Percentiles rank a stretch among this genome's conserved stretches.
These are phyloP conservation scores for Halocaridina rubra DNA, from an alignment of 2,888 invertebrate species.

Conservation along the genomic window DNA sequence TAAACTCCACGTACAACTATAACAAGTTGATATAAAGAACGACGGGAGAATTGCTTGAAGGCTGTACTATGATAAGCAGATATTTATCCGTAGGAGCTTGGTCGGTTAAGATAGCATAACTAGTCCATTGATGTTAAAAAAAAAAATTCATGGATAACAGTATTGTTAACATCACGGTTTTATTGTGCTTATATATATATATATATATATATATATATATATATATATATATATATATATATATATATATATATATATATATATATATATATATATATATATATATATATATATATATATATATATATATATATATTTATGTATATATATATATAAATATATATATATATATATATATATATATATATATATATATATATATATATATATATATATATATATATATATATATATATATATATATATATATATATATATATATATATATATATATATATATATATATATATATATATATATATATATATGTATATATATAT, in stretches of 20 bases:
- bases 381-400: neutral
- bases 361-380: constrained; percentile 6
- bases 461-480: too few species aligned
- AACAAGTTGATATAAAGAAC: too few species aligned
- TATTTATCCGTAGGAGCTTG: too few species aligned
- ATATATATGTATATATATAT: neutral
- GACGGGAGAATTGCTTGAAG: too few species aligned
- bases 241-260: constrained; percentile 14
- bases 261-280: constrained; percentile 23
- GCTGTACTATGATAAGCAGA: too few species aligned
- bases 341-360: neutral
- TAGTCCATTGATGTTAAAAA: too few species aligned
- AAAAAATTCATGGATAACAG: neutral
- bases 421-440: neutral
- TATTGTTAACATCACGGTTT: neutral
- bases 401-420: neutral
- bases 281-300: constrained; percentile 3
- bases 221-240: neutral
- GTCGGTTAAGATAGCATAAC: too few species aligned
- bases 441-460: neutral
- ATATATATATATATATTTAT: neutral
- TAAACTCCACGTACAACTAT: too few species aligned
- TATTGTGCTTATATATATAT: neutral
- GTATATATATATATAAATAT: neutral
- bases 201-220: neutral